Conservation (phyloP, 2,113 vertebrate species). For the Colossoma macropomum region DNA sequence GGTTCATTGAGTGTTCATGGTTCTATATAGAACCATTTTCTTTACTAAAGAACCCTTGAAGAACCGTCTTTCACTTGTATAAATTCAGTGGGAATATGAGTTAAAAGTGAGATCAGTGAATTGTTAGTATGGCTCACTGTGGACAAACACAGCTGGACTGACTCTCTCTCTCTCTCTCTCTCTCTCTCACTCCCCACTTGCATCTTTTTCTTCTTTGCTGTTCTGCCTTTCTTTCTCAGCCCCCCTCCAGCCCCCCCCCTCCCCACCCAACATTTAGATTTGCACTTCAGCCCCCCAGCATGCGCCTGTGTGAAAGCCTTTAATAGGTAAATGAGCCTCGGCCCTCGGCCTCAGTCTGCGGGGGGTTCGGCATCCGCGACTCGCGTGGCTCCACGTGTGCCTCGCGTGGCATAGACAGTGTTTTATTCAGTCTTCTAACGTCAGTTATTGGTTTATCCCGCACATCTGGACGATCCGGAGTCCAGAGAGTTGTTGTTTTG, state of each 20-base stretch:
- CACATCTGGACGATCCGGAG: too few relatives aligned
- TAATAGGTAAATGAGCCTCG: conserved; percentile 86
- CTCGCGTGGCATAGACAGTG: not conserved
- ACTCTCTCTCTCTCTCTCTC: conserved; percentile 1
- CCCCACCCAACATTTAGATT: conserved; percentile 83
- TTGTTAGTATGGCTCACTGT: too few relatives aligned
- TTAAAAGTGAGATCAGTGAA: too few relatives aligned
- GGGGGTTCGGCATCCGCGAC: not conserved
- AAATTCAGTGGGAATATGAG: too few relatives aligned
- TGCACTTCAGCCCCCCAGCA: conserved; percentile 90
- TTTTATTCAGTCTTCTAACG: too few relatives aligned
- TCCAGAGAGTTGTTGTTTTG: too few relatives aligned
- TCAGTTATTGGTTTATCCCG: too few relatives aligned
- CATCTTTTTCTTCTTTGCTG: conserved; percentile 62
- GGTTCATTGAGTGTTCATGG: too few relatives aligned
- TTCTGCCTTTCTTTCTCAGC: conserved; percentile 26
- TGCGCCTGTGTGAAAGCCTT: conserved; percentile 79
- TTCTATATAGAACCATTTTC: too few relatives aligned
- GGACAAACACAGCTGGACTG: too few relatives aligned
- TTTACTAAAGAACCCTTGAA: too few relatives aligned
- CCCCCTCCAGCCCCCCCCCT: conserved; percentile 68
- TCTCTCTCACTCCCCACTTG: conserved; percentile 76
- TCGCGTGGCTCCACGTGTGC: not conserved
- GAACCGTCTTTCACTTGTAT: too few relatives aligned
- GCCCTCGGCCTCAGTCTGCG: conserved; percentile 39